phyloP scores from a whole-genome alignment of 1,140 invertebrate genomes.

The Campoletis sonorensis region DNA sequence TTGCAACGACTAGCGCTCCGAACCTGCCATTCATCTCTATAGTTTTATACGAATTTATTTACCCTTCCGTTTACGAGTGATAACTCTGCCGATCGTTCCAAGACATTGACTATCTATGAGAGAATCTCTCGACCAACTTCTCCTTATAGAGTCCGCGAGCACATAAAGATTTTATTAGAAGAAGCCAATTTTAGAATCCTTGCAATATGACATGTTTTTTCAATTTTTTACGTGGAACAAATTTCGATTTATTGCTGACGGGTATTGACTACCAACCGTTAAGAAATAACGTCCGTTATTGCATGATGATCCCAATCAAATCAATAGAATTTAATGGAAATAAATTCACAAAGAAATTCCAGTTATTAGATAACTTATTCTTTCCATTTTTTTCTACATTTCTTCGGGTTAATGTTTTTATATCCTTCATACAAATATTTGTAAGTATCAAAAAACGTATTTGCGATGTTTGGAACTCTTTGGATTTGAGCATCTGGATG shows the following conservation, averaged over 20 bases:
- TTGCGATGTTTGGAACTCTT: too few species aligned
- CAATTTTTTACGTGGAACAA: not conserved
- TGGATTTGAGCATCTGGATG: too few species aligned
- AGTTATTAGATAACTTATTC: too few species aligned
- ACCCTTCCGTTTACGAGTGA: conserved; percentile 16
- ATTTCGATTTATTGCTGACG: too few species aligned
- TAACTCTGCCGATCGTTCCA: not conserved
- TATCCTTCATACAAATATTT: too few species aligned
- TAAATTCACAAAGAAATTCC: too few species aligned
- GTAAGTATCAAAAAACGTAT: too few species aligned
- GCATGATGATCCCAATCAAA: too few species aligned
- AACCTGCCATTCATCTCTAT: conserved; percentile 42
- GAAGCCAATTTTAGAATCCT: conserved; percentile 4
- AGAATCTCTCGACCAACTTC: conserved; percentile 33
- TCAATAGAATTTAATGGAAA: too few species aligned
- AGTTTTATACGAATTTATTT: conserved; percentile 22
- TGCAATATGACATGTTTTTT: not conserved
- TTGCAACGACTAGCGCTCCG: conserved; percentile 25
- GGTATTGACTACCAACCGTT: too few species aligned
- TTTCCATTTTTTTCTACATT: not conserved
- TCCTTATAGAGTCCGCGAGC: not conserved
- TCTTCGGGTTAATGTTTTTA: too few species aligned
- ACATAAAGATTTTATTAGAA: not conserved
- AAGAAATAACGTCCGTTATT: too few species aligned
- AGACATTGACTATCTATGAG: conserved; percentile 25